A percentile compares a stretch with the other conserved stretches of the same genome.
These are phyloP conservation scores for Camponotus vicinus DNA, from an alignment of 1,140 invertebrate genomes.

Conservation along the genomic window DNA sequence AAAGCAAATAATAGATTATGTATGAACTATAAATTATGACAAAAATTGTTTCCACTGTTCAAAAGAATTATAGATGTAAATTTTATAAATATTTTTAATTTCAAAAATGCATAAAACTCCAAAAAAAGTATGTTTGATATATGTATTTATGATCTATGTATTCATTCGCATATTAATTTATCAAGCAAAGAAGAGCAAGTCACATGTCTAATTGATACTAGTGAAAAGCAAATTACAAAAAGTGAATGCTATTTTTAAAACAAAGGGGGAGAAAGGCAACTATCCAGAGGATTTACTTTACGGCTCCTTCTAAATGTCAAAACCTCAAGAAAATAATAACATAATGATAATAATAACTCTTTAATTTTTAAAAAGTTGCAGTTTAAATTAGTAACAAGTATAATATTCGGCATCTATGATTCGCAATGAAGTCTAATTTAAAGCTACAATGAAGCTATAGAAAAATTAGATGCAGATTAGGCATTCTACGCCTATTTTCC, in stretches of 20 bases:
- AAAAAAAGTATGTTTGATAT: neutral
- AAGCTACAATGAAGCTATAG: neutral
- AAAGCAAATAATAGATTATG: neutral
- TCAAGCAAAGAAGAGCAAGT: neutral
- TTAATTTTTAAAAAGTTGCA: neutral
- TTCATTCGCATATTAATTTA: neutral
- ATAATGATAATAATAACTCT: neutral
- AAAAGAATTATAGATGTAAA: neutral
- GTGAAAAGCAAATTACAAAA: neutral
- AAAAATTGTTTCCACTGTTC: neutral
- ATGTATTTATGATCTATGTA: neutral
- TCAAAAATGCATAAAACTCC: neutral
- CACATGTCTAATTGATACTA: neutral
- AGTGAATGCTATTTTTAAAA: conserved; percentile 1
- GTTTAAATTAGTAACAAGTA: neutral
- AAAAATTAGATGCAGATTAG: neutral
- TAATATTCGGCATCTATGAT: neutral
- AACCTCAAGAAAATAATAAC: neutral
- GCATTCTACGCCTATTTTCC: neutral
- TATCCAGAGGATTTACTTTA: conserved; percentile 1
- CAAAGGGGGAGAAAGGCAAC: neutral
- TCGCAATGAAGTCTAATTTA: conserved; percentile 12
- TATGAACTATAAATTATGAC: neutral
- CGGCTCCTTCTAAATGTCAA: neutral
- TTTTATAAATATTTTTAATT: neutral